Conservation (phyloP, 1,140 invertebrate species). For the Anagrus nilaparvatae region DNA sequence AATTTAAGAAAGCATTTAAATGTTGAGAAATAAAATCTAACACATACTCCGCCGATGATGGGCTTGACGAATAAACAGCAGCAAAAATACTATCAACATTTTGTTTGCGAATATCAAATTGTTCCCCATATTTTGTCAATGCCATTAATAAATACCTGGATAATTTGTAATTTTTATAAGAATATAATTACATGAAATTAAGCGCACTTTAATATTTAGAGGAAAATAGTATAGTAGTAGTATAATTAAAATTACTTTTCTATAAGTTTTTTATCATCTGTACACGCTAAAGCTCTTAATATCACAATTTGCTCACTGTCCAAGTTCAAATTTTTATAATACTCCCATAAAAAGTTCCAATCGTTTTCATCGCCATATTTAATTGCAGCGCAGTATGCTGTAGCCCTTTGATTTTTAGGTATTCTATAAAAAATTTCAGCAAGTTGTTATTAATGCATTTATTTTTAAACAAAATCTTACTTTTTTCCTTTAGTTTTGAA, state of each 20-base stretch:
- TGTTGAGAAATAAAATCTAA: slow-evolving; percentile 52
- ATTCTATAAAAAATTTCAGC: no score
- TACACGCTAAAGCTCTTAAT: slow-evolving; percentile 59
- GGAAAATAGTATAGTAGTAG: no score
- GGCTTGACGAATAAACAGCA: no score
- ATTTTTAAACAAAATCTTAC: slow-evolving; percentile 11
- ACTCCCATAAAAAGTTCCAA: slow-evolving; percentile 72
- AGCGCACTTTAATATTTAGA: no score
- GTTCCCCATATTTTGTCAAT: no score
- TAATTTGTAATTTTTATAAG: no score
- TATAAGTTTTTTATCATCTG: slow-evolving; percentile 37
- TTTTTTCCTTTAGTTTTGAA: slow-evolving; percentile 28
- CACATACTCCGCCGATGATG: slow-evolving; percentile 52
- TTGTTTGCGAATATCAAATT: slow-evolving; percentile 65
- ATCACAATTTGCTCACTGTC: slow-evolving; percentile 55
- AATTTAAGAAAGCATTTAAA: slow-evolving; percentile 45
- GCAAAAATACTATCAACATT: slow-evolving; percentile 54
- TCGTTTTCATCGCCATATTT: slow-evolving; percentile 58
- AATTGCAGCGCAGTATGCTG: slow-evolving; percentile 71
- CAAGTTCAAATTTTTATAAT: slow-evolving; percentile 60
- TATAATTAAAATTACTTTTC: slow-evolving; percentile 40
- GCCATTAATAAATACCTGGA: no score
- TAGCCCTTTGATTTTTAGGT: slow-evolving; percentile 58
- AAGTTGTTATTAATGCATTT: not conserved
- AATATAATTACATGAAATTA: no score